Evolutionary conservation across 2,888 invertebrate species (phyloP), one percentile per base, ranked within the genome.

Genomic region (Drosophila picticornis): DNA sequence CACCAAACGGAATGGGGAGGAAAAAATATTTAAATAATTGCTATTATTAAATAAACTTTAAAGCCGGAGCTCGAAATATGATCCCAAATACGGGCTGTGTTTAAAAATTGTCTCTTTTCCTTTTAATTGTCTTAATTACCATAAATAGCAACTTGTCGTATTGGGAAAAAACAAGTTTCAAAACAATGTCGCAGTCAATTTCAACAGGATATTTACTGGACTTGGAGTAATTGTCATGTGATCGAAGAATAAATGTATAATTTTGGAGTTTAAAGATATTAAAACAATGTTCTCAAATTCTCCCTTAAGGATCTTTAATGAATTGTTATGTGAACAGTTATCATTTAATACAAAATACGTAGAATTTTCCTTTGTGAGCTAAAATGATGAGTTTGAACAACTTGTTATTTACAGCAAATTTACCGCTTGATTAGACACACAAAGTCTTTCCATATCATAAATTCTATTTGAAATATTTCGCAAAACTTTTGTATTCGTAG

Each of bases 401-500:
- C 9, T 31, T 51, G n/a, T 6, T 19, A 51, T 29, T 51, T n/a
- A 31, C 11, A 19, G 13, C 29, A 31, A 31, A n/a, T 51, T 51
- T 51, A n/a, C n/a, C 13, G 51, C 51, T 51, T n/a, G 29, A 51
- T n/a, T n/a, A 27, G 19, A 4, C 19, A 27, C 19, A 27, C 27
- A 50, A n/a, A 13, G 31, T 57, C 16, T 29, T 16, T 40, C 16
- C 38, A 9, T 25, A 38, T 38, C 19, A 38, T 10, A 22, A 38
- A 29, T 43, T 40, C 29, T 31, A 16, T 11, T 22, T 40, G 29
- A 43, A 5, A 16, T 55, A 36, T 36, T 36, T 53, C 32, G 38
- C 27, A 40, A 50, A 52, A 19, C 22, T 22, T 53, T 72, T 64
- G 46, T 48, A 46, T 22, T 51, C 36, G 27, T 58, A 31, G 68